These are phyloP conservation scores for Nomada fabriciana DNA, from an alignment of 2,888 invertebrate species.

Conservation along the genomic window DNA sequence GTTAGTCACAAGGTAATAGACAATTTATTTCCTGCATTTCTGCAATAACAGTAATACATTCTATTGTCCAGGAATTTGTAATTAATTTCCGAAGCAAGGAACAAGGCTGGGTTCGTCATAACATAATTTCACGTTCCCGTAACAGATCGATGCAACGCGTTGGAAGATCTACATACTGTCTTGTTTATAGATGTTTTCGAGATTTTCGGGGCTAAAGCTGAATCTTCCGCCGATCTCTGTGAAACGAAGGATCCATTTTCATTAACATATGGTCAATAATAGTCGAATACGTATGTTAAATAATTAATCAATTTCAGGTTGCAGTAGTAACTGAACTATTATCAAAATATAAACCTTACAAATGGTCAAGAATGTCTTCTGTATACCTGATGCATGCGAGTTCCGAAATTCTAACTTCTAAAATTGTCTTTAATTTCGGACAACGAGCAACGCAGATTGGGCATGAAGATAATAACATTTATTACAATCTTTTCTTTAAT, in stretches of 20 bases:
- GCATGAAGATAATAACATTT: background rate
- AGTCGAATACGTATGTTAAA: too few species aligned
- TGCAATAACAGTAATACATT: too few species aligned
- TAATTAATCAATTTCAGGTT: too few species aligned
- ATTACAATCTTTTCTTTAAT: background rate
- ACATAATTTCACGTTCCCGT: slow-evolving; percentile 30
- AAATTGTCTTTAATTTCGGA: too few species aligned
- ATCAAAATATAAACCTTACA: too few species aligned
- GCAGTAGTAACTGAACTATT: too few species aligned
- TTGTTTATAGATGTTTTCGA: slow-evolving; percentile 24
- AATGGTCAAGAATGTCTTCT: too few species aligned
- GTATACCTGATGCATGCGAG: too few species aligned
- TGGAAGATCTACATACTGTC: slow-evolving; percentile 9
- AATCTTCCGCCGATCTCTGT: background rate
- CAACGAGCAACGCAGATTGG: background rate
- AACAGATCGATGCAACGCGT: slow-evolving; percentile 30
- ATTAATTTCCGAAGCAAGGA: slow-evolving; percentile 37
- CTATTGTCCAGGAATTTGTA: too few species aligned
- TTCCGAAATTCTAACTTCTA: too few species aligned
- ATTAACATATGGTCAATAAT: background rate
- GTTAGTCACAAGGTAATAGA: too few species aligned
- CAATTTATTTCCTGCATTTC: too few species aligned
- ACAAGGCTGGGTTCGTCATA: slow-evolving; percentile 24
- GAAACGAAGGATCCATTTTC: background rate
- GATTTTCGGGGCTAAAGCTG: slow-evolving; percentile 15